These are phyloP conservation scores for Hucho hucho DNA, from an alignment of 2,113 vertebrate genomes.

Conservation along the genomic window DNA sequence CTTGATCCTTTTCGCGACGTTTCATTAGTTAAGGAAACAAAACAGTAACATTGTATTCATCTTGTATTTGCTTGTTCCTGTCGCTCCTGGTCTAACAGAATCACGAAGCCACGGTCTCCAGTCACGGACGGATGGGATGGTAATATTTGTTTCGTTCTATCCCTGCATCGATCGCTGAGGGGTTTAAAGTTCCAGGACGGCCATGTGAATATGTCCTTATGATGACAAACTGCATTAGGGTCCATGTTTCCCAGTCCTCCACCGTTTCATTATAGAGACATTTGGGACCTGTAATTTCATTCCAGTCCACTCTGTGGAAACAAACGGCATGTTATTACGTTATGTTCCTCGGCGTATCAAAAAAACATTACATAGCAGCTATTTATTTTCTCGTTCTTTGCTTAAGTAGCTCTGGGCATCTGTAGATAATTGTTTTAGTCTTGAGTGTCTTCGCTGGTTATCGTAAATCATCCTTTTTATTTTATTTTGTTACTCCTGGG, in stretches of 20 bases:
- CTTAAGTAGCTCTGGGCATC: constrained; percentile 71
- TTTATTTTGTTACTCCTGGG: constrained; percentile 60
- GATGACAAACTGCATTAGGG: constrained; percentile 74
- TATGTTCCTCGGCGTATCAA: constrained; percentile 74
- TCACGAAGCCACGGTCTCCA: not conserved
- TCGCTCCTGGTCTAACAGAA: not conserved
- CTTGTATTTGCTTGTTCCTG: not conserved
- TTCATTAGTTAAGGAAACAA: not conserved
- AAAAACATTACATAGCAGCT: constrained; percentile 71
- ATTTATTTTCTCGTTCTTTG: constrained; percentile 79
- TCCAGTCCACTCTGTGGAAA: constrained; percentile 78
- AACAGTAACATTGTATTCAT: not conserved
- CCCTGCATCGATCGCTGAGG: constrained; percentile 62
- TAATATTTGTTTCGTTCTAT: constrained; percentile 39
- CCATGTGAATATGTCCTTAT: constrained; percentile 68
- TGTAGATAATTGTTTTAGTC: constrained; percentile 76
- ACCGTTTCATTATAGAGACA: constrained; percentile 75
- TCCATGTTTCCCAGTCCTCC: constrained; percentile 38
- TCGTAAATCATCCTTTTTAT: constrained; percentile 76
- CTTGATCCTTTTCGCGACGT: not conserved
- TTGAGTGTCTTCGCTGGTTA: constrained; percentile 63
- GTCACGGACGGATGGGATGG: not conserved
- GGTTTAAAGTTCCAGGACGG: constrained; percentile 63
- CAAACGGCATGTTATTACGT: constrained; percentile 77
- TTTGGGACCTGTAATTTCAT: constrained; percentile 78